phyloP scores from a whole-genome alignment of 2,113 vertebrate genomes.

The Mesembrinibis cayennensis region DNA sequence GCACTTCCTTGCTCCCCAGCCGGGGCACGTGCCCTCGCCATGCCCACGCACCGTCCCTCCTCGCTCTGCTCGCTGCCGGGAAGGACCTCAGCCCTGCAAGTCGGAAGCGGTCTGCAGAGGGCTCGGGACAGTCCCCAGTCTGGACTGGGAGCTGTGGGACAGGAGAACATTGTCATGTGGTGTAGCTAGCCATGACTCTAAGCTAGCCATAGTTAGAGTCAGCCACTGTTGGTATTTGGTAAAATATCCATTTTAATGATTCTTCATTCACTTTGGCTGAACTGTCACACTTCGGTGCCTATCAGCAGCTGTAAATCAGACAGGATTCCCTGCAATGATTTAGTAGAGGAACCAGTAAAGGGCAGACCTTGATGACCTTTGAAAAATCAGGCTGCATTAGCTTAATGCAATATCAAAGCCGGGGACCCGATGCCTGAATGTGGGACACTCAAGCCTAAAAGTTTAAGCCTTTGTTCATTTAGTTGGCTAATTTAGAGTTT shows the following conservation, averaged over 20 bases:
- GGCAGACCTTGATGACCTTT: background rate
- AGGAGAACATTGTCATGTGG: background rate
- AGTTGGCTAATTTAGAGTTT: background rate
- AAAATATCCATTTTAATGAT: background rate
- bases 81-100: background rate
- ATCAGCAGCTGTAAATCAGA: background rate
- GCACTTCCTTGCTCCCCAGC: background rate
- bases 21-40: accelerated
- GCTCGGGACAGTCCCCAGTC: background rate
- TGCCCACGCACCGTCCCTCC: accelerated
- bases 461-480: background rate
- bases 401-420: background rate
- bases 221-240: background rate
- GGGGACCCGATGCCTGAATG: background rate
- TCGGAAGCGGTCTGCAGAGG: background rate
- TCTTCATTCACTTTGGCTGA: background rate
- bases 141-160: background rate
- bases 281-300: background rate
- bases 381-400: background rate
- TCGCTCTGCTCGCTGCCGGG: accelerated
- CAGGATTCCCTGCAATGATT: background rate
- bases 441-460: background rate
- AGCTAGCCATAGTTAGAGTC: background rate
- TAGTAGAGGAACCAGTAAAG: background rate
- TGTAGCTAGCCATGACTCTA: background rate